phyloP scores from a whole-genome alignment of 2,113 vertebrate genomes.

The Chaetops frenatus region DNA sequence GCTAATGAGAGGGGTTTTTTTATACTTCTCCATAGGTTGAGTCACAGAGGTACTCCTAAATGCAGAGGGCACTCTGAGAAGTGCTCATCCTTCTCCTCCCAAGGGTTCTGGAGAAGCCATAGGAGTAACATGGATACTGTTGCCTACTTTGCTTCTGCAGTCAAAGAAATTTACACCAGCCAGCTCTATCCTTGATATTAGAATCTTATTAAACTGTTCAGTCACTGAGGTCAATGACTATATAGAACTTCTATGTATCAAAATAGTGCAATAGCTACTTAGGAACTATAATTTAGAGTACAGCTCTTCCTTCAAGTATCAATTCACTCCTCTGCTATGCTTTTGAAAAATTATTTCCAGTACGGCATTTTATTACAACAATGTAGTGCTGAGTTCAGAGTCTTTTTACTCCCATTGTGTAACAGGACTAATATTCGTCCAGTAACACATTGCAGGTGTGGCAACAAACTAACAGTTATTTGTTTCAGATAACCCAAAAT shows the following conservation, averaged over 20 bases:
- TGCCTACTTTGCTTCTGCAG: not conserved
- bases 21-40: not conserved
- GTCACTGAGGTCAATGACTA: not conserved
- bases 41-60: not conserved
- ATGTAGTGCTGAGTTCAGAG: not conserved
- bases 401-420: not conserved
- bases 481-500: not conserved
- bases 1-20: not conserved
- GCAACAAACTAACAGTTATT: not conserved
- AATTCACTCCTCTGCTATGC: not conserved
- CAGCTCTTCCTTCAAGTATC: not conserved
- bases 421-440: not conserved
- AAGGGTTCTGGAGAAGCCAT: not conserved
- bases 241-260: not conserved
- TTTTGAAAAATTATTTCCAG: not conserved
- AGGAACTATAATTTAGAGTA: not conserved
- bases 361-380: not conserved
- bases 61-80: not conserved
- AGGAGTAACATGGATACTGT: not conserved
- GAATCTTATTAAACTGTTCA: not conserved
- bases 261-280: not conserved
- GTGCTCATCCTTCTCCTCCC: not conserved
- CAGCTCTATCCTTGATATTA: not conserved
- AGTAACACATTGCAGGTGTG: not conserved
- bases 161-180: not conserved